These are phyloP conservation scores for Ifrita kowaldi DNA, from an alignment of 2,113 vertebrate species.

Conservation along the genomic window DNA sequence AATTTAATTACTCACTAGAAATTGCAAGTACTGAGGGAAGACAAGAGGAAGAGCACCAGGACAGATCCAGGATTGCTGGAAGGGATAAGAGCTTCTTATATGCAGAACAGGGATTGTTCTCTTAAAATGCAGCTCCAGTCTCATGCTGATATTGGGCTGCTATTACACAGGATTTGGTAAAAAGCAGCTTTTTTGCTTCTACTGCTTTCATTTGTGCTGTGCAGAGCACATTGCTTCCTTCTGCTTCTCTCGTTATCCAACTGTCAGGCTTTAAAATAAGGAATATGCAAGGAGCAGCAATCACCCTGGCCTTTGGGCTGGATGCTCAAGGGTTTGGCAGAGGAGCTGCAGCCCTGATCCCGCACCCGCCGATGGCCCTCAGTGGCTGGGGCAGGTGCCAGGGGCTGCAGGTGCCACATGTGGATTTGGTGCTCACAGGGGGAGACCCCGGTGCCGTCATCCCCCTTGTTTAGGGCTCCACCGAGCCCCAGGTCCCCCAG, in stretches of 20 bases:
- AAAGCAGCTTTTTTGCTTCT: background rate
- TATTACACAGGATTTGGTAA: background rate
- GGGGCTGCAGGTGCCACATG: background rate
- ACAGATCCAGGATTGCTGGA: background rate
- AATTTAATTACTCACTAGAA: background rate
- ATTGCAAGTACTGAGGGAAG: background rate
- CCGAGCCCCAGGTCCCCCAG: accelerated
- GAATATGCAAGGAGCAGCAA: background rate
- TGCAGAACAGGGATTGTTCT: background rate
- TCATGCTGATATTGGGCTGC: background rate
- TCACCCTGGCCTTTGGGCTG: background rate
- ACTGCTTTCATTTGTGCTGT: background rate
- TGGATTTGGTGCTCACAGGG: accelerated
- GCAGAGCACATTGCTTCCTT: background rate
- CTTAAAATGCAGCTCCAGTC: background rate
- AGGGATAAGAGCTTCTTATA: background rate
- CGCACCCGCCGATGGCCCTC: accelerated
- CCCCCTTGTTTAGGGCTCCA: accelerated
- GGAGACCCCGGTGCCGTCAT: accelerated
- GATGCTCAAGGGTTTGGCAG: background rate
- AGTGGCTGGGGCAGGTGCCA: background rate
- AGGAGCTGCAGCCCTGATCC: background rate
- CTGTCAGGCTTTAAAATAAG: background rate
- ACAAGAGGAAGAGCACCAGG: background rate
- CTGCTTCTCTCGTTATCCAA: background rate